Percentiles rank a stretch among this genome's conserved stretches.
Conservation (phyloP, 1,140 invertebrate species). For the Theocolax elegans region DNA sequence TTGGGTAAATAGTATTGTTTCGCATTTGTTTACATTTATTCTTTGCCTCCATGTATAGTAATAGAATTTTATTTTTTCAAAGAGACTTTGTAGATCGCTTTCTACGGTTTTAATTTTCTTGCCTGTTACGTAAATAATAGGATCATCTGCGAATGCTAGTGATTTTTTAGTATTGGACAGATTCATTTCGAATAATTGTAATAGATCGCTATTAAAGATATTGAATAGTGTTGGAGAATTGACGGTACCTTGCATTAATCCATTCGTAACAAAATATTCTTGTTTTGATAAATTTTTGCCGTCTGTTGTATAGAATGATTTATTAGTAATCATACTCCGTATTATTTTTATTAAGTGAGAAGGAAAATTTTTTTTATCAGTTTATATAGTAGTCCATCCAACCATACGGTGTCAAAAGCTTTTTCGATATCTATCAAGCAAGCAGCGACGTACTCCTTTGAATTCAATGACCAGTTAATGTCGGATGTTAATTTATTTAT, state of each 20-base stretch:
- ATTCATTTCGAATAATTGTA: constrained; percentile 15
- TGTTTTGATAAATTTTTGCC: neutral
- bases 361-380: neutral
- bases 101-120: neutral
- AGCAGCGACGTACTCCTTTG: constrained; percentile 18
- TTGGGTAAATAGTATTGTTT: constrained; percentile 10
- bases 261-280: neutral
- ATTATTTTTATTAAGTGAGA: neutral
- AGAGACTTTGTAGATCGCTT: neutral
- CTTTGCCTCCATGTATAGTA: constrained; percentile 9
- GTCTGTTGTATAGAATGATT: neutral
- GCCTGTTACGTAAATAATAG: constrained; percentile 7
- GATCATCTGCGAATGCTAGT: constrained; percentile 20
- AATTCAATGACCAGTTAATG: constrained; percentile 39
- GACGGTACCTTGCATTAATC: neutral
- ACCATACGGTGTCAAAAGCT: neutral
- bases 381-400: neutral
- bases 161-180: neutral
- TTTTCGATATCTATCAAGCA: neutral
- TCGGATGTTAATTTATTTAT: constrained; percentile 26
- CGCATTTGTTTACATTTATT: constrained; percentile 17
- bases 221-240: neutral
- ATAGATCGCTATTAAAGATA: constrained; percentile 3
- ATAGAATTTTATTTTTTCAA: neutral
- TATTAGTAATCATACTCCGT: neutral